These are phyloP conservation scores for Hyposmocoma kahamanoa DNA, from an alignment of 1,140 invertebrate species.

Conservation along the genomic window DNA sequence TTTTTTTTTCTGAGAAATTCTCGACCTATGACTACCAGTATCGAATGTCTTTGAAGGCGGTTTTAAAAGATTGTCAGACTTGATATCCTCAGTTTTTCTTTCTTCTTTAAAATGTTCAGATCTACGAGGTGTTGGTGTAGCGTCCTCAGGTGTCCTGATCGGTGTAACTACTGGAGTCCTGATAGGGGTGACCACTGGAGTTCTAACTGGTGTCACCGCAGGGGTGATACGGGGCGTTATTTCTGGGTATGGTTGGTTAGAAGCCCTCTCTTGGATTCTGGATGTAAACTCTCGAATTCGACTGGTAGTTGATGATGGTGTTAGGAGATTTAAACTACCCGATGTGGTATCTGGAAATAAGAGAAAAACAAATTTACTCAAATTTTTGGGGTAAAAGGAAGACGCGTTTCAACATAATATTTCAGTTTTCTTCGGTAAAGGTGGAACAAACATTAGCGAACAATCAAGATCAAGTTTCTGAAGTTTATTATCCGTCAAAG, in stretches of 20 bases:
- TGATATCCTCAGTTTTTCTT: slow-evolving; percentile 19
- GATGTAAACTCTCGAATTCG: slow-evolving; percentile 75
- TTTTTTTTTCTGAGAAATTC: slow-evolving; percentile 51
- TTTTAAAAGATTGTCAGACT: slow-evolving; percentile 54
- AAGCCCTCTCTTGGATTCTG: slow-evolving; percentile 70
- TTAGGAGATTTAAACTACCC: slow-evolving; percentile 74
- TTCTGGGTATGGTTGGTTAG: slow-evolving; percentile 36
- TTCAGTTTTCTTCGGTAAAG: too few species aligned
- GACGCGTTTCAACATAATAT: too few species aligned
- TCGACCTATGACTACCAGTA: slow-evolving; percentile 48
- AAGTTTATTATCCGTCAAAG: too few species aligned
- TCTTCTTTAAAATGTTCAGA: slow-evolving; percentile 17
- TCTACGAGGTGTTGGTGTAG: slow-evolving; percentile 46
- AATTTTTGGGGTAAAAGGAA: too few species aligned
- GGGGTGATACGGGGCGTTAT: slow-evolving; percentile 14
- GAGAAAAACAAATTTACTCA: slow-evolving; percentile 7
- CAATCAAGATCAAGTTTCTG: too few species aligned
- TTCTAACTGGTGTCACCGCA: slow-evolving; percentile 25
- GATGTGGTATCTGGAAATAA: slow-evolving; percentile 69
- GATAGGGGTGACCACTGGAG: slow-evolving; percentile 8
- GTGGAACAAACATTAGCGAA: too few species aligned
- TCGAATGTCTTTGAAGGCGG: slow-evolving; percentile 59
- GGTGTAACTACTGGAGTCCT: slow-evolving; percentile 34
- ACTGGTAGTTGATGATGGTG: slow-evolving; percentile 75
- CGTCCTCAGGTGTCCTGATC: slow-evolving; percentile 44